Evolutionary conservation across 2,113 vertebrate species (phyloP).

Genomic region (Lophochroa leadbeateri): DNA sequence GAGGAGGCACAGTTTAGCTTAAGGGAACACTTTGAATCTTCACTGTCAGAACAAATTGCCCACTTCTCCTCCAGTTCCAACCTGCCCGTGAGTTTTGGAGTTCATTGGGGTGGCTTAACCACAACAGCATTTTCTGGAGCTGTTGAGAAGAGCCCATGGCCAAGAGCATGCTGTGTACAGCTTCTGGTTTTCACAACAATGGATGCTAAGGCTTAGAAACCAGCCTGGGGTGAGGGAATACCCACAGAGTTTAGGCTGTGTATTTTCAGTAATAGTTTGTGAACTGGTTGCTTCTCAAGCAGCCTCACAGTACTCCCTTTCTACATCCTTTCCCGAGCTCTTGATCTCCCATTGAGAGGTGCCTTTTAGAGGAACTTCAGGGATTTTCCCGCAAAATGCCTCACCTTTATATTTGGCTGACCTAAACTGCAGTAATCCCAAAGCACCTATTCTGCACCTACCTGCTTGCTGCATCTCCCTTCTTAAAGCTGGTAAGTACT

Average conservation of each 20-base stretch:
- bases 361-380: slow-evolving; percentile 5
- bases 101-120: not conserved
- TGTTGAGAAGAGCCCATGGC: not conserved
- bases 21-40: not conserved
- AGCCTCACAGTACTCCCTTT: not conserved
- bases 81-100: not conserved
- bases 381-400: not conserved
- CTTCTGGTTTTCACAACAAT: not conserved
- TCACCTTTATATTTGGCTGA: not conserved
- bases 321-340: not conserved
- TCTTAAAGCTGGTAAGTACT: slow-evolving; percentile 48
- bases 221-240: not conserved
- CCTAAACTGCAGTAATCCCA: not conserved
- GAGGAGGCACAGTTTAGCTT: not conserved
- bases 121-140: not conserved
- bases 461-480: slow-evolving; percentile 1
- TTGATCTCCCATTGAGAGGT: not conserved
- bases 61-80: not conserved
- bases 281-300: not conserved
- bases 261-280: not conserved
- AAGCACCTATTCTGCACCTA: not conserved
- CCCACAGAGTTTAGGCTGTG: not conserved
- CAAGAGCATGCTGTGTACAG: not conserved
- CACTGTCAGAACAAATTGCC: not conserved
- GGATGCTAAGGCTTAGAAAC: not conserved